Evolutionary conservation across 1,140 invertebrate genomes (phyloP), one percentile per base, ranked within the genome.

Genomic region (Drosophila nebulosa): DNA sequence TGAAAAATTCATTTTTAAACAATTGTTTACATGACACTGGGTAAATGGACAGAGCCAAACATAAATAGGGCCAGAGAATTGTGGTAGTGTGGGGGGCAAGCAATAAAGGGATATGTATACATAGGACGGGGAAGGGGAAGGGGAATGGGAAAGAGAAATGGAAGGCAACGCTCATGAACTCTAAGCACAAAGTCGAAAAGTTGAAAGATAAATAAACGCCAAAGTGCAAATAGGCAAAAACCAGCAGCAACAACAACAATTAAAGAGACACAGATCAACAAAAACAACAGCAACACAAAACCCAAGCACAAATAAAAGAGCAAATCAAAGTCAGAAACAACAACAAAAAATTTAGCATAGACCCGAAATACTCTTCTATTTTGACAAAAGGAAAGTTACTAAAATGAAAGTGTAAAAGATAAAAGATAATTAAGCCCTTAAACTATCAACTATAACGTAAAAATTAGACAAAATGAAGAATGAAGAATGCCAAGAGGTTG

Each of bases 1-100:
- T 79, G 81, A 85, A 77, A 84, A 84, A 85, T 84, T 84, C 80
- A 77, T 79, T 84, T 85, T 77, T 85, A 85, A 84, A 68, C 80
- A 85, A 74, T 84, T 85, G 77, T 74, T 84, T 85, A 85, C 79
- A 69, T 39, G 79, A 60, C 53, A 39, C 32, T 50, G 14, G 39
- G 39, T 18, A 46, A 21, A 42, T 42, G 39, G 39, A 16, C 39
- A 42, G 39, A 16, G 14, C 39, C 36, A 42, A 4, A 18, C 14
- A 42, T 2, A 18, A 0, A 30, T 27, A 27, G 26, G 36, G n/a
- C n/a, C 14, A 42, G 16, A 16, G 7, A 16, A 4, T 16, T 14
- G 24, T 18, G 10, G 9, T 0, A 30, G 16, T 7, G 3, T 4
- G 22, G 18, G 5, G 4, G 4, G 14, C n/a, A n/a, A n/a, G n/a